phyloP scores from a whole-genome alignment of 2,888 invertebrate species.

The Molanna angustata region DNA sequence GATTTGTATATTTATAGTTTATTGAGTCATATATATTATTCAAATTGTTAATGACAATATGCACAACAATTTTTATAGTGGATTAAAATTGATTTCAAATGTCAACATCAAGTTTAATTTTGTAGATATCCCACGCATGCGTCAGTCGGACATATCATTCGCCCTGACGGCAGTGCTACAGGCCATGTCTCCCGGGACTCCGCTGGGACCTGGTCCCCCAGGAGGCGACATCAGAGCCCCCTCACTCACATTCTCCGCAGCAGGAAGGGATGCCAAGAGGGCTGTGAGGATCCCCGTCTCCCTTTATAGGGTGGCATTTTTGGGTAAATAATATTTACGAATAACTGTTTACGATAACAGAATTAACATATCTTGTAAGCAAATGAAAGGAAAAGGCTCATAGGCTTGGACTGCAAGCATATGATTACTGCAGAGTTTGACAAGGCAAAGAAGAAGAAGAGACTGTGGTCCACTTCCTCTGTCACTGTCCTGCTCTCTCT shows the following conservation, averaged over 20 bases:
- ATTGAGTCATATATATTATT: slow-evolving; percentile 3
- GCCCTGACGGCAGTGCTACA: slow-evolving; percentile 86
- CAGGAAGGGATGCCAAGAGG: slow-evolving; percentile 73
- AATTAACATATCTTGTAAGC: neutral
- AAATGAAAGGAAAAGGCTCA: neutral
- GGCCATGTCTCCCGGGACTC: slow-evolving; percentile 76
- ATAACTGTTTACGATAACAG: neutral
- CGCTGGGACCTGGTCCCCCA: slow-evolving; percentile 60
- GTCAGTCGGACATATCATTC: slow-evolving; percentile 87
- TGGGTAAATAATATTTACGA: slow-evolving; percentile 52
- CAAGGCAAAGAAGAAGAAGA: too few relatives aligned
- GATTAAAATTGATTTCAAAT: too few relatives aligned
- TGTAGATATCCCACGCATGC: slow-evolving; percentile 83
- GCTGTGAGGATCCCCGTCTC: slow-evolving; percentile 75
- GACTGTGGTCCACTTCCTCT: too few relatives aligned
- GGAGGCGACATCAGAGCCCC: slow-evolving; percentile 70
- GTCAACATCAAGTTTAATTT: too few relatives aligned
- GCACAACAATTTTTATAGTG: too few relatives aligned
- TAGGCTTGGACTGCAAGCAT: too few relatives aligned
- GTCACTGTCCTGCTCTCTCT: too few relatives aligned
- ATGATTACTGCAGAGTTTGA: too few relatives aligned
- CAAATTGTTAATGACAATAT: too few relatives aligned
- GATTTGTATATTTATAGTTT: neutral
- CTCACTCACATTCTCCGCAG: slow-evolving; percentile 77
- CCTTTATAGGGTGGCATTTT: slow-evolving; percentile 77